phyloP scores from a whole-genome alignment of 2,113 vertebrate genomes.

The Geococcyx californianus region DNA sequence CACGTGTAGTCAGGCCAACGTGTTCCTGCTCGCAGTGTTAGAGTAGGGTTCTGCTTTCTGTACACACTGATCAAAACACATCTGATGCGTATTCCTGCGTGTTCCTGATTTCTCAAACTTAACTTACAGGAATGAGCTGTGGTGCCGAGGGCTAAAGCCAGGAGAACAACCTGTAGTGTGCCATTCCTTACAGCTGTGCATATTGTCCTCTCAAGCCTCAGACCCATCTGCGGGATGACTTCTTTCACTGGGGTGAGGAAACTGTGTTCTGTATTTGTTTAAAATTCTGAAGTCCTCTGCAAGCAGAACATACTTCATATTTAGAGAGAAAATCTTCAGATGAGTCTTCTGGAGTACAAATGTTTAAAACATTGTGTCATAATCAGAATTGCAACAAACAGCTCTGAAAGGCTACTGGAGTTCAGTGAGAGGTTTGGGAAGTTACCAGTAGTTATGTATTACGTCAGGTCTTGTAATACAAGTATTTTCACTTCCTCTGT shows the following conservation, averaged over 20 bases:
- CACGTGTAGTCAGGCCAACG: background rate
- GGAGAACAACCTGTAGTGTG: background rate
- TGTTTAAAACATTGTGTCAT: slow-evolving; percentile 9
- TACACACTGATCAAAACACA: background rate
- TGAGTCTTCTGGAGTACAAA: background rate
- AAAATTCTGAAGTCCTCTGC: slow-evolving; percentile 18
- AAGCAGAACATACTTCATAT: slow-evolving; percentile 7
- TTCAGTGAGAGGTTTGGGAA: slow-evolving; percentile 53
- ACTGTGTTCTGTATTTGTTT: background rate
- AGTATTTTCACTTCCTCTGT: slow-evolving; percentile 31
- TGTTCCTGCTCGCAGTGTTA: slow-evolving; percentile 8
- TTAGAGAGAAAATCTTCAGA: background rate
- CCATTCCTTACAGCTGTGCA: background rate
- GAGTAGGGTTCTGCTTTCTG: background rate
- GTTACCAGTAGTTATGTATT: slow-evolving; percentile 10
- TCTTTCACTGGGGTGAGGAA: background rate
- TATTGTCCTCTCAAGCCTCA: background rate
- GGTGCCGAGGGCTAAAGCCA: background rate
- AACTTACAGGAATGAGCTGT: background rate
- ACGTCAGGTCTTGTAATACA: slow-evolving; percentile 15
- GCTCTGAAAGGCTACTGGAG: slow-evolving; percentile 52
- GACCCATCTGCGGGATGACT: background rate
- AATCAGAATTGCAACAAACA: slow-evolving; percentile 27
- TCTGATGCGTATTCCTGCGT: background rate
- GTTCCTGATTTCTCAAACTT: background rate